Conservation (phyloP, 1,140 invertebrate species). For the Drosophila triauraria region DNA sequence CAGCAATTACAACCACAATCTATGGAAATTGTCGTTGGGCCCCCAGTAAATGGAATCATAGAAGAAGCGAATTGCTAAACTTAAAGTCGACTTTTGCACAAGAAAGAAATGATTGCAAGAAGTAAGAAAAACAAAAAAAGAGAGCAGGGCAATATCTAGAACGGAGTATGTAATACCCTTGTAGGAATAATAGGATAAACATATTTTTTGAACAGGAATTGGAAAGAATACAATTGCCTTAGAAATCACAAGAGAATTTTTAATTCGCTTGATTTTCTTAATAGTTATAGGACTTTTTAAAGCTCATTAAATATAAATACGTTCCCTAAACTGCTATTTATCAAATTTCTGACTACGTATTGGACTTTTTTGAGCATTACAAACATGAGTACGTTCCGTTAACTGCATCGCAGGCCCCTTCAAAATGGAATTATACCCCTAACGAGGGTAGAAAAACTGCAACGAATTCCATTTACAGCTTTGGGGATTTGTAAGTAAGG, state of each 20-base stretch:
- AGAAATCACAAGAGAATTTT: neutral
- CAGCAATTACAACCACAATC: conserved; percentile 55
- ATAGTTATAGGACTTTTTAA: neutral
- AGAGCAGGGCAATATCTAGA: too few species aligned
- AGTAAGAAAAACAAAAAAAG: neutral
- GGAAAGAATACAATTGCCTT: too few species aligned
- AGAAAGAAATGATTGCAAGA: conserved; percentile 7
- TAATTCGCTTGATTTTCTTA: neutral
- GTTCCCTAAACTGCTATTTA: too few species aligned
- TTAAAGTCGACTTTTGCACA: conserved; percentile 20
- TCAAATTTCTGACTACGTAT: too few species aligned
- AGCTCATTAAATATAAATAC: neutral
- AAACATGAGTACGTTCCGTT: neutral
- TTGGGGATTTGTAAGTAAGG: conserved; percentile 25
- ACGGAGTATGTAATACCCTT: neutral
- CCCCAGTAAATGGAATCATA: conserved; percentile 40
- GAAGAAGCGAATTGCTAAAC: conserved; percentile 17
- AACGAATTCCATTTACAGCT: conserved; percentile 42
- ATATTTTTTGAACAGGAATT: neutral
- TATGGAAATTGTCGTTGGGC: conserved; percentile 30
- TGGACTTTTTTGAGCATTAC: too few species aligned
- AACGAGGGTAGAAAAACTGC: conserved; percentile 18
- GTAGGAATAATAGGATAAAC: too few species aligned
- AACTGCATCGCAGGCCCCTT: neutral
- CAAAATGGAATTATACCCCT: neutral